Percentiles rank a stretch among this genome's conserved stretches.
phyloP scores from a whole-genome alignment of 2,797 vertebrate species.

The Scolopax bukidnonensis region DNA sequence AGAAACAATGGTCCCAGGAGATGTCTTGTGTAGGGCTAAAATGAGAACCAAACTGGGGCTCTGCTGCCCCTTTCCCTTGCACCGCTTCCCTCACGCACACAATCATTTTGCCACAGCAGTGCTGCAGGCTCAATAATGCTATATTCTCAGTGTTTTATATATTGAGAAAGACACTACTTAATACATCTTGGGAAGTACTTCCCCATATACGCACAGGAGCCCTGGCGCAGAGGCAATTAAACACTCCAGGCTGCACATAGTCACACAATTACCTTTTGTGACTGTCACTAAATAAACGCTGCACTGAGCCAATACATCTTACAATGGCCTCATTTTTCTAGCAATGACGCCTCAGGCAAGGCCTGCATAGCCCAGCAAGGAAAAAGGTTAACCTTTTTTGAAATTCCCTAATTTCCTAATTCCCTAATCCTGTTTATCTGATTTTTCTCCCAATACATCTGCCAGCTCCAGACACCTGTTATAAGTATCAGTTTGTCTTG shows the following conservation, averaged over 20 bases:
- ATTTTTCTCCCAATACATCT: slow-evolving; percentile 18
- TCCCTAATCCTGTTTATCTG: slow-evolving; percentile 34
- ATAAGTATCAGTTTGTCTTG: not conserved
- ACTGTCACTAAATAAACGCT: not conserved
- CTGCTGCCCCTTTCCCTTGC: not conserved
- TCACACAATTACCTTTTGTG: not conserved
- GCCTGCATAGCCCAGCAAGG: not conserved
- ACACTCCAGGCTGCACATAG: slow-evolving; percentile 28
- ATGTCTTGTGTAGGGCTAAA: not conserved
- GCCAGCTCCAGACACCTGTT: slow-evolving; percentile 26
- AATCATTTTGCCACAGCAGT: rapidly evolving
- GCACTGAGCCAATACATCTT: slow-evolving; percentile 13
- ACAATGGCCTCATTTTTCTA: slow-evolving; percentile 43
- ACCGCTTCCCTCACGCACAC: rapidly evolving
- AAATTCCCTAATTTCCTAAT: slow-evolving; percentile 24
- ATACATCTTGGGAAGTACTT: not conserved
- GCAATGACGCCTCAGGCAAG: not conserved
- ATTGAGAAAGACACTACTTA: not conserved
- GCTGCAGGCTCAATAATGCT: not conserved
- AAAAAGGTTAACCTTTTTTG: slow-evolving; percentile 38
- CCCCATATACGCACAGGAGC: not conserved
- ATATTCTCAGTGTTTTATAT: rapidly evolving
- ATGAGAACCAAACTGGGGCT: not conserved
- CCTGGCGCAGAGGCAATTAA: slow-evolving; percentile 11
- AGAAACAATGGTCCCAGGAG: not conserved